Percentiles rank a stretch among this genome's conserved stretches.
Conservation (phyloP, 92 coral and sea anemone species). For the Hydrozoanthus gracilis region DNA sequence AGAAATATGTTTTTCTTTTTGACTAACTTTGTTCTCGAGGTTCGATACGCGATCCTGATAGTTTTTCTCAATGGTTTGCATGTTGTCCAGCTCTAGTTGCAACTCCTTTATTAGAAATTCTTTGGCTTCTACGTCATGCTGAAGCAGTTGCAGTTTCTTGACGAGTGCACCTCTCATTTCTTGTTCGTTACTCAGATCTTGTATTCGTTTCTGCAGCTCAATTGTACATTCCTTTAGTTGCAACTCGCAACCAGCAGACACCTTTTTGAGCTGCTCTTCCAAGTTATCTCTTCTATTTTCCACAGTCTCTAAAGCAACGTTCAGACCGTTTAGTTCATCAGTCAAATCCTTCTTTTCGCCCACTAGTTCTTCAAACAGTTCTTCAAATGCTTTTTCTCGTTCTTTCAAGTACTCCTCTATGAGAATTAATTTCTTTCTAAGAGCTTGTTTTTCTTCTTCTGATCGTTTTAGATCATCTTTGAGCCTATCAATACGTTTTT, state of each 20-base stretch:
- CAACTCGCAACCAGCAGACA: neutral
- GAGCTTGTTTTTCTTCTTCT: conserved; percentile 17
- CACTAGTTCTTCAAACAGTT: conserved; percentile 52
- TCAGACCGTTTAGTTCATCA: conserved; percentile 32
- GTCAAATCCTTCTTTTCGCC: conserved; percentile 52
- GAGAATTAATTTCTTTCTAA: conserved; percentile 9
- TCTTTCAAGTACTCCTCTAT: conserved; percentile 29
- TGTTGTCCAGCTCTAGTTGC: neutral
- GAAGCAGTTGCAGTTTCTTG: conserved; percentile 28
- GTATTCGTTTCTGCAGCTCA: neutral
- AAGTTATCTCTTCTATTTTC: conserved; percentile 16
- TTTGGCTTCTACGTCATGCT: conserved; percentile 1
- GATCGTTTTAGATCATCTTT: conserved; percentile 14
- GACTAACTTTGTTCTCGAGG: conserved; percentile 9
- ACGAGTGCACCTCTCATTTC: conserved; percentile 4
- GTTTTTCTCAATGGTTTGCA: neutral
- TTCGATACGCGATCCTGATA: neutral
- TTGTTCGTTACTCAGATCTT: conserved; percentile 13
- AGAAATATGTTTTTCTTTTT: neutral
- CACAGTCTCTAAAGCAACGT: conserved; percentile 35
- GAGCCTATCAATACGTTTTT: neutral
- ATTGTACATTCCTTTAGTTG: conserved; percentile 16
- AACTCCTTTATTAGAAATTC: conserved; percentile 20
- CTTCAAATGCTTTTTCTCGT: conserved; percentile 53
- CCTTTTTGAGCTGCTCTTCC: neutral